phyloP scores from a whole-genome alignment of 2,888 invertebrate genomes.

The Meandrusa payeni region DNA sequence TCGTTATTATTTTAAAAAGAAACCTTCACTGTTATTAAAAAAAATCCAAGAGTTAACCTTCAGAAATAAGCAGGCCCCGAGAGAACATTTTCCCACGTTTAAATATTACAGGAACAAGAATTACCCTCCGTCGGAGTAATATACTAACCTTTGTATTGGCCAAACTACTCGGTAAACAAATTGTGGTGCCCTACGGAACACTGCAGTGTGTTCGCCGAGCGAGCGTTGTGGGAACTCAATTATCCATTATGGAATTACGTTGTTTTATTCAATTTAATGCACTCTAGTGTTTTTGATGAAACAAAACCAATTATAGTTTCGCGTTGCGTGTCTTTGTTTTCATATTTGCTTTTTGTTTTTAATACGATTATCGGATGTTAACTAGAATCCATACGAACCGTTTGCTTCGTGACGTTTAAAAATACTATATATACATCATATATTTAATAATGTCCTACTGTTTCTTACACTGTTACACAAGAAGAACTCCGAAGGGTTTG shows the following conservation, averaged over 20 bases:
- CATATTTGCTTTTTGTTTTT: conserved; percentile 15
- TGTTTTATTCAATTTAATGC: conserved; percentile 42
- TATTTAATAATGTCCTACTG: no score
- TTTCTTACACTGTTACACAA: no score
- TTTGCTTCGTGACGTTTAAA: no score
- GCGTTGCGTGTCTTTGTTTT: conserved; percentile 18
- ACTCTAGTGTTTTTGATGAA: conserved; percentile 37
- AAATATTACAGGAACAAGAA: neutral
- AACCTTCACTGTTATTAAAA: no score
- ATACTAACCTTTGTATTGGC: conserved; percentile 19
- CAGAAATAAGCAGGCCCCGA: no score
- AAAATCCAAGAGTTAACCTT: no score
- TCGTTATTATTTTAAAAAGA: no score
- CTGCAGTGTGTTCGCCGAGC: conserved; percentile 34
- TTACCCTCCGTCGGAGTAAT: neutral
- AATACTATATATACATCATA: no score
- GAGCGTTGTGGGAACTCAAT: conserved; percentile 46
- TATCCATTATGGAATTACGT: conserved; percentile 50
- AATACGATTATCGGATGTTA: conserved; percentile 14
- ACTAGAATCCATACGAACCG: no score
- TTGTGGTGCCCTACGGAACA: conserved; percentile 30
- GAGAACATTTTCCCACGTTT: neutral
- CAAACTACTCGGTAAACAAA: conserved; percentile 33
- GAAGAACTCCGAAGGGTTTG: no score
- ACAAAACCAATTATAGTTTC: conserved; percentile 34